Conservation (phyloP, 2,888 invertebrate genomes). For the Ochropleura leucogaster region DNA sequence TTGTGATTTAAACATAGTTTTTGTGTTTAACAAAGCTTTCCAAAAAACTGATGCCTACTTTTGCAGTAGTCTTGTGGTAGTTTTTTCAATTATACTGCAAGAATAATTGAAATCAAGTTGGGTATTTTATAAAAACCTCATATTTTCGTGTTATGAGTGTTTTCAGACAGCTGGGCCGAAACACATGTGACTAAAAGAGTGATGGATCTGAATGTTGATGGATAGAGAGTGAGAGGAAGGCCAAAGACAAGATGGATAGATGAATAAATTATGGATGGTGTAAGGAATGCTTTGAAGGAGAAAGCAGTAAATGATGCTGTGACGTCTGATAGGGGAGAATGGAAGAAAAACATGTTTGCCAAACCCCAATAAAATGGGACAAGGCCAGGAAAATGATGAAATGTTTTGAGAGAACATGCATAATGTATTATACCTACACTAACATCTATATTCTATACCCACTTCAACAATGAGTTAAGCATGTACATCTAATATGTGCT, state of each 20-base stretch:
- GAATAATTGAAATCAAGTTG: background rate
- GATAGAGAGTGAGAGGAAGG: too few relatives aligned
- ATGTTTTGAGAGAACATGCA: background rate
- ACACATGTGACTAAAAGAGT: too few relatives aligned
- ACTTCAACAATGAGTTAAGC: slow-evolving; percentile 5
- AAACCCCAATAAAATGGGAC: too few relatives aligned
- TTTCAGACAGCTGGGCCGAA: background rate
- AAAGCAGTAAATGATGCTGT: too few relatives aligned
- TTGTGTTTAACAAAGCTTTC: background rate
- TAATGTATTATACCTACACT: background rate
- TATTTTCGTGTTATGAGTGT: background rate
- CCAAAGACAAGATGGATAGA: too few relatives aligned
- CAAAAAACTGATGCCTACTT: background rate
- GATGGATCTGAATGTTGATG: too few relatives aligned
- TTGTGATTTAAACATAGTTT: background rate
- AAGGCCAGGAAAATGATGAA: too few relatives aligned
- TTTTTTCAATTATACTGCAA: background rate
- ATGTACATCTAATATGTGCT: background rate
- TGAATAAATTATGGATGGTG: too few relatives aligned
- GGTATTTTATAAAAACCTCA: background rate
- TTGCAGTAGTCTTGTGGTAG: background rate
- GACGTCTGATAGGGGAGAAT: too few relatives aligned
- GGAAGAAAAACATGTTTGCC: too few relatives aligned
- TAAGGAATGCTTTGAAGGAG: too few relatives aligned
- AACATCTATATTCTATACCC: background rate